Evolutionary conservation across 2,888 invertebrate genomes (phyloP).

Genomic region (Caenorhabditis plicata): DNA sequence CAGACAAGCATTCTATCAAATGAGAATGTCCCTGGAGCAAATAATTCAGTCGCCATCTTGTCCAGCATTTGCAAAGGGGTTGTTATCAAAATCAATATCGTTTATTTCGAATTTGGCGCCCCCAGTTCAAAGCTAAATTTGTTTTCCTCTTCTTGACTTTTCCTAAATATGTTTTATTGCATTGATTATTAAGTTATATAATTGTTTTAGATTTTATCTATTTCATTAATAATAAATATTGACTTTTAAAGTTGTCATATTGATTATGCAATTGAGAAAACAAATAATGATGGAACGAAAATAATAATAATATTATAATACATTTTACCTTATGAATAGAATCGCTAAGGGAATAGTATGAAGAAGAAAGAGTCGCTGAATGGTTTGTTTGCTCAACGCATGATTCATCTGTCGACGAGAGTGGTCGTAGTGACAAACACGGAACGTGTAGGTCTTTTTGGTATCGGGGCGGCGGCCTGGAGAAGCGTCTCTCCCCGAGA

Average conservation of each 20-base stretch:
- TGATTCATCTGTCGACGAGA: slow-evolving; percentile 34
- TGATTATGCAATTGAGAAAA: too few species aligned
- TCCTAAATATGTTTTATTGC: too few species aligned
- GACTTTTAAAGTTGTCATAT: too few species aligned
- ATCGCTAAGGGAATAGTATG: too few species aligned
- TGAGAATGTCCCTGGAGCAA: slow-evolving; percentile 77
- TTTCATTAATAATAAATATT: too few species aligned
- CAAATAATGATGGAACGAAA: too few species aligned
- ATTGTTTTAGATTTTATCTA: too few species aligned
- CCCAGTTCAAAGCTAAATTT: slow-evolving; percentile 13
- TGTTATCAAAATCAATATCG: slow-evolving; percentile 73
- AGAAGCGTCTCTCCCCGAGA: background rate
- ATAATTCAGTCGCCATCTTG: slow-evolving; percentile 75
- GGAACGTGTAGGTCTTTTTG: too few species aligned
- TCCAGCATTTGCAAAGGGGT: slow-evolving; percentile 74
- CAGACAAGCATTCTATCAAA: slow-evolving; percentile 79
- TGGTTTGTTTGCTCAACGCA: slow-evolving; percentile 28
- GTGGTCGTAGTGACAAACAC: too few species aligned
- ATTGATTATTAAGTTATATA: too few species aligned
- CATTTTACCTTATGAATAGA: too few species aligned
- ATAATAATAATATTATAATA: too few species aligned
- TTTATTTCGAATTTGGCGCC: slow-evolving; percentile 81
- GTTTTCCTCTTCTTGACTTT: slow-evolving; percentile 5
- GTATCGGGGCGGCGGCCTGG: background rate
- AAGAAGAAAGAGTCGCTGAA: background rate